These are phyloP conservation scores for Masnerella sp. DNA, from an alignment of 2,888 invertebrate species.

Conservation along the genomic window DNA sequence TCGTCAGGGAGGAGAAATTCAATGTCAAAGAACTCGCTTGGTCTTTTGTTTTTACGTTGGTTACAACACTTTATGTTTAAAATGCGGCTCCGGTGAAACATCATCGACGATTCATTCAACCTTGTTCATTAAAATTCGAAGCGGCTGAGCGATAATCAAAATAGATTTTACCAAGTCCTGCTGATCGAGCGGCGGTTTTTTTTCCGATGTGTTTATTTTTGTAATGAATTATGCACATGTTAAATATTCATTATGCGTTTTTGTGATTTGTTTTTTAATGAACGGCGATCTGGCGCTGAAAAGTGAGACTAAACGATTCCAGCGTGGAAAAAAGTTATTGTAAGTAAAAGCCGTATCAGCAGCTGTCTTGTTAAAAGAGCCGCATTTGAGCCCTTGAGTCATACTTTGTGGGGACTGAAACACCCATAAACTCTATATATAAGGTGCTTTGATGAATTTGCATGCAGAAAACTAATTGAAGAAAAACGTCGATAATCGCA, in stretches of 20 bases:
- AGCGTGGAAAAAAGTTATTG: constrained; percentile 26
- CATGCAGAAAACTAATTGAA: constrained; percentile 40
- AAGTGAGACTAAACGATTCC: background rate
- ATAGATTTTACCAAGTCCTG: constrained; percentile 19
- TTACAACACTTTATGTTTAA: constrained; percentile 36
- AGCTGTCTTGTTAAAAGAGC: constrained; percentile 37
- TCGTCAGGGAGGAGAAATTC: constrained; percentile 39
- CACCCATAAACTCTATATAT: constrained; percentile 50
- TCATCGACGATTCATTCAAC: constrained; percentile 40
- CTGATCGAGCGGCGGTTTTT: constrained; percentile 15
- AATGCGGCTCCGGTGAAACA: constrained; percentile 26
- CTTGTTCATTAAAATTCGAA: constrained; percentile 39
- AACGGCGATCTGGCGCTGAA: background rate
- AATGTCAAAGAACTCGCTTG: constrained; percentile 49
- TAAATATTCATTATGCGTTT: background rate
- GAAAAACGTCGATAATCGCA: constrained; percentile 39
- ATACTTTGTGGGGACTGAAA: constrained; percentile 50
- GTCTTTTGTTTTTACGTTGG: constrained; percentile 34
- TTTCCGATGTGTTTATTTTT: constrained; percentile 9
- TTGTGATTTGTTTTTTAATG: background rate
- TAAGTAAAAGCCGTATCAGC: constrained; percentile 40
- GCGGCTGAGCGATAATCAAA: constrained; percentile 20
- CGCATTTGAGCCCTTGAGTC: constrained; percentile 44
- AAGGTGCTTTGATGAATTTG: constrained; percentile 54
- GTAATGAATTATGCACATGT: constrained; percentile 31